These are phyloP conservation scores for Strix uralensis DNA, from an alignment of 2,113 vertebrate species.

Conservation along the genomic window DNA sequence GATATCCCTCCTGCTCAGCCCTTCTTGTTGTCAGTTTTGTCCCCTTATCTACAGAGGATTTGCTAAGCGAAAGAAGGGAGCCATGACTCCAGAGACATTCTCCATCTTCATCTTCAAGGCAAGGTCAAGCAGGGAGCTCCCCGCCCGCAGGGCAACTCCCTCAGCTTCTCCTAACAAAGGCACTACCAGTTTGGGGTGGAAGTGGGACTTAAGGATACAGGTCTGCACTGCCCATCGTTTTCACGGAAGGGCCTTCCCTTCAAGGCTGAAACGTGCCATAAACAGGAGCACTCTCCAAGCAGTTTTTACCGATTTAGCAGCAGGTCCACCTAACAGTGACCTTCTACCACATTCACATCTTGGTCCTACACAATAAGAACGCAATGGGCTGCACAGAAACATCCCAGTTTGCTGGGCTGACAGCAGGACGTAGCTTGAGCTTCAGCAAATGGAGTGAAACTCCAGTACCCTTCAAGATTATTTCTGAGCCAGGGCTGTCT, in stretches of 20 bases:
- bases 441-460: neutral
- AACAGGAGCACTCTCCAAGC: neutral
- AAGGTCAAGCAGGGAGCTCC: neutral
- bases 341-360: neutral
- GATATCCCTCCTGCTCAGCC: neutral
- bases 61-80: neutral
- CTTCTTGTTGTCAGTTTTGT: neutral
- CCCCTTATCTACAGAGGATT: neutral
- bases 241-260: neutral
- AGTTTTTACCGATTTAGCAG: neutral
- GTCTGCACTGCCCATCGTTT: neutral
- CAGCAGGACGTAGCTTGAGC: neutral
- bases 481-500: neutral
- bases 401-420: neutral
- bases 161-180: neutral
- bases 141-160: neutral
- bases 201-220: neutral
- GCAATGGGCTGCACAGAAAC: neutral
- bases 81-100: neutral
- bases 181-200: neutral
- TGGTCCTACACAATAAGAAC: neutral
- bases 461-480: neutral
- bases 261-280: fast-evolving
- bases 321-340: neutral
- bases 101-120: neutral